Conservation (phyloP, 2,113 vertebrate species). For the Panurus biarmicus region DNA sequence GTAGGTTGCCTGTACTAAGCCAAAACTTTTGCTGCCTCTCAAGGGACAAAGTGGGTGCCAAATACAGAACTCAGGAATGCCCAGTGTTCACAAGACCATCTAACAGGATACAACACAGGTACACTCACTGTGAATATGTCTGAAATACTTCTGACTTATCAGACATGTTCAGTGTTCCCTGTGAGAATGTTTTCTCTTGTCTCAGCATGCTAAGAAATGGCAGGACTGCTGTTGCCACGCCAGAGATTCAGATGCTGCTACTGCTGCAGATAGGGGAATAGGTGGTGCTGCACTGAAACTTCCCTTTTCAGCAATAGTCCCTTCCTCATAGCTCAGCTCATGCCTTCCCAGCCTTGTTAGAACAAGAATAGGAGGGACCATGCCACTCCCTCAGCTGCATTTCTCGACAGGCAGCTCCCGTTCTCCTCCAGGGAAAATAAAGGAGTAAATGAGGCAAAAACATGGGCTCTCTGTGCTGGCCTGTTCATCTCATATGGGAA, state of each 20-base stretch:
- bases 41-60: neutral
- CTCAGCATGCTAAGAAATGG: neutral
- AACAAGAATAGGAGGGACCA: neutral
- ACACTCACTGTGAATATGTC: neutral
- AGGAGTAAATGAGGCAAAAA: neutral
- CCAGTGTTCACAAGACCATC: neutral
- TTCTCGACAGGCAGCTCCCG: neutral
- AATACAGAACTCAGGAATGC: neutral
- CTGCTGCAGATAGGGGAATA: neutral
- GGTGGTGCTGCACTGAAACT: neutral
- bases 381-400: neutral
- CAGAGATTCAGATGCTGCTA: neutral
- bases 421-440: neutral
- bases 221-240: neutral
- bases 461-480: neutral
- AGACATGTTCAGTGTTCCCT: neutral
- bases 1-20: neutral
- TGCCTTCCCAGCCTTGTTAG: neutral
- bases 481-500: neutral
- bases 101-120: neutral
- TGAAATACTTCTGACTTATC: neutral
- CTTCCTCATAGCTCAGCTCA: neutral
- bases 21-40: neutral
- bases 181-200: neutral
- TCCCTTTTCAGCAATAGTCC: neutral